Evolutionary conservation across 2,797 vertebrate genomes (phyloP).

Genomic region (Chelmon rostratus): DNA sequence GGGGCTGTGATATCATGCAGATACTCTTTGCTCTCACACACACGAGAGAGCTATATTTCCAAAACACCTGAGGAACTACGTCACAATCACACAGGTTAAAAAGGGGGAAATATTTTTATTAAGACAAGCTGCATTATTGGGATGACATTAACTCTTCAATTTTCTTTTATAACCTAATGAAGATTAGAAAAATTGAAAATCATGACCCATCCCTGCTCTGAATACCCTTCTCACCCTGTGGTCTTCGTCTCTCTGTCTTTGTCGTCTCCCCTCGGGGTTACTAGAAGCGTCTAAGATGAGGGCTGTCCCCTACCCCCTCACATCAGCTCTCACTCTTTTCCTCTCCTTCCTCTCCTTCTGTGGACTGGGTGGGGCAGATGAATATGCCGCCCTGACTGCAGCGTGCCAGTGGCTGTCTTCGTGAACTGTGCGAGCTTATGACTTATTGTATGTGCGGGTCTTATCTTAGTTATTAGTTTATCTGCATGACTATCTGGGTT

Average conservation of each 20-base stretch:
- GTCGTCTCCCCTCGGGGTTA: conserved; percentile 41
- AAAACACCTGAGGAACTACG: no score
- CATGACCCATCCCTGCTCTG: not conserved
- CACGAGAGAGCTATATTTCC: no score
- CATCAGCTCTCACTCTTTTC: not conserved
- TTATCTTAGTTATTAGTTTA: conserved; percentile 81
- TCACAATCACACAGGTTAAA: no score
- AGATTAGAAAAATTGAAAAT: no score
- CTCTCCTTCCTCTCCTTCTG: conserved; percentile 5
- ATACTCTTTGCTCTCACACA: no score
- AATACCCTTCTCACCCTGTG: conserved; percentile 13
- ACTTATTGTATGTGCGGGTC: conserved; percentile 49
- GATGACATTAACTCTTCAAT: no score
- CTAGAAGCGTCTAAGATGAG: conserved; percentile 42
- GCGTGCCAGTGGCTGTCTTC: conserved; percentile 59
- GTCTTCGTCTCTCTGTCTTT: conserved; percentile 24
- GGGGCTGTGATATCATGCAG: no score
- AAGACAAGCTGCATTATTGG: no score
- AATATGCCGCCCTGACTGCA: conserved; percentile 48
- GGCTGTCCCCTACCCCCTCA: conserved; percentile 3
- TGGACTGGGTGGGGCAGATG: conserved; percentile 41
- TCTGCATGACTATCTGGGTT: conserved; percentile 77
- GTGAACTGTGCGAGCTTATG: conserved; percentile 41
- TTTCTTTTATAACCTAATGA: no score
- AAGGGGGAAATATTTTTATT: no score